Evolutionary conservation across 2,113 vertebrate genomes (phyloP), one percentile per base, ranked within the genome.

Genomic region (Neopipo cinnamomea): DNA sequence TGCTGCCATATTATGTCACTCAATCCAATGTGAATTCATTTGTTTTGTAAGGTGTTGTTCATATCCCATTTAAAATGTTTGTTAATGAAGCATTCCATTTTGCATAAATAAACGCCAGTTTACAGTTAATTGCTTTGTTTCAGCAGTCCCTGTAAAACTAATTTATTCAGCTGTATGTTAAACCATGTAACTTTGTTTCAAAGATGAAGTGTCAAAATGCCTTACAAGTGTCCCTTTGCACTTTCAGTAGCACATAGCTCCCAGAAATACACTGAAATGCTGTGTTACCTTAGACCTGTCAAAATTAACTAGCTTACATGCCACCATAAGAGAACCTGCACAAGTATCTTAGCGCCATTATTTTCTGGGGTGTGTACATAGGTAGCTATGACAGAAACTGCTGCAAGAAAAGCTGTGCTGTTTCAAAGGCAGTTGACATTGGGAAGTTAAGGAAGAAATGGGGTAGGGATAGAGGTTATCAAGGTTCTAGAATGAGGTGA

Each of bases 1-100:
- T 98, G 97, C 97, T 97, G 96, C 97, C 98, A 96, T 97, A 96
- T 95, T 97, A 94, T 42, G n/a, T 98, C 97, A 97, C 96, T 97
- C 93, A 79, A 95, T 96, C 94, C 96, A 96, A 95, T 97, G 98
- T 98, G 98, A 98, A 98, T 93, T 96, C 95, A 89, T 97, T 61
- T 59, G 94, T 97, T 98, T 98, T 97, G 98, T 98, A 98, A 98
- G 52, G 94, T 98, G 97, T 97, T 98, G 96, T 98, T 95, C 97
- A 95, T 94, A 95, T 44, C 86, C 73, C 95, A 90, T 87, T 95
- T 92, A 76, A 84, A 88, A 75, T 91, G 77, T 85, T 96, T 96
- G 93, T 96, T 97, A 92, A 95, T 91, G 83, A 97, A 96, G 97
- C 97, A 97, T 98, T 98, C 96, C 78, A 87, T 93, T 97, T 93